Evolutionary conservation across 2,888 invertebrate species (phyloP), one percentile per base, ranked within the genome.

Genomic region (Stenolophus ochropezus): DNA sequence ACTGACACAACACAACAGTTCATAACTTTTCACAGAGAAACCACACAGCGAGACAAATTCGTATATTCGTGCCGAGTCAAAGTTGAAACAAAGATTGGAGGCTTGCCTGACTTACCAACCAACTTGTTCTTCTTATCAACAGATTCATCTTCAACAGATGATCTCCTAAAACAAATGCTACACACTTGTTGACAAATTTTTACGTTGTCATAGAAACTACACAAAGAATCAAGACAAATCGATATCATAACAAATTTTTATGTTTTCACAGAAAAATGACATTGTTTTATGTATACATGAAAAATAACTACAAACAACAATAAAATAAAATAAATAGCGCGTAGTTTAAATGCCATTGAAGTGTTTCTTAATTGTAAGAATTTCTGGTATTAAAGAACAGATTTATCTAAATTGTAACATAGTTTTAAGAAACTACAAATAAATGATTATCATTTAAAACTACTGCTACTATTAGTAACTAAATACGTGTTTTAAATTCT

Each of bases 381-480:
- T 61, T 23, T 25, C 25, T 61, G 25, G 14, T 14, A 61, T 61
- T 25, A 61, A 25, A 61, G 61, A 61, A 23, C 61, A 25, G 25
- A 61, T 61, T 56, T 56, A 21, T 56, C 56, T 56, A 56, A 53
- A 56, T 61, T n/a, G 23, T 61, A 61, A 61, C 23, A 21, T 23
- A 61, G 61, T 61, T 23, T 61, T 21, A 61, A 61, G 25, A 25
- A 61, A 61, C 25, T 23, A 27, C 23, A 11, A 25, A 61, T 61
- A 25, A 61, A 61, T 25, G 61, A 61, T 61, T 61, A 23, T 25
- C 8, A 61, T 25, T 61, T 21, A 11, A 25, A 61, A 61, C 61
- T 61, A 61, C 61, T 61, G 61, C 61, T 61, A 61, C 61, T 61
- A 61, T 61, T 61, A 61, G 61, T 61, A 61, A 61, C 61, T 25